A percentile compares a stretch with the other conserved stretches of the same genome.
Evolutionary conservation across 2,888 invertebrate species (phyloP).

Genomic region (Biston stratarius): DNA sequence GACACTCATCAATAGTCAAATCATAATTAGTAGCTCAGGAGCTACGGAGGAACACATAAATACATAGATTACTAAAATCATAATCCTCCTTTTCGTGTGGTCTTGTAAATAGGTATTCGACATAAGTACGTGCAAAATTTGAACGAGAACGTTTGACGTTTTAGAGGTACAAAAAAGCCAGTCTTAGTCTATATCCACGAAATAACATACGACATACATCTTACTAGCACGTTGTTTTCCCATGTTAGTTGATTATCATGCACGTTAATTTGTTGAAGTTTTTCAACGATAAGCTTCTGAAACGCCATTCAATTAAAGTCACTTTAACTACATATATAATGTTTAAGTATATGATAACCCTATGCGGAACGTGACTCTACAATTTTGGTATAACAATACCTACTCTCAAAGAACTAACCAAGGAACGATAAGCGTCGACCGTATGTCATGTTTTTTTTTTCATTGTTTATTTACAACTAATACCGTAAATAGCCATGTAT

Average conservation of each 20-base stretch:
- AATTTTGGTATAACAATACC: slow-evolving; percentile 12
- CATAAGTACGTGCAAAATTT: too few relatives aligned
- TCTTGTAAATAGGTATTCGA: too few relatives aligned
- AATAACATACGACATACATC: slow-evolving; percentile 1
- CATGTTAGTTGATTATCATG: slow-evolving; percentile 17
- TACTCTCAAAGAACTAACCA: slow-evolving; percentile 4
- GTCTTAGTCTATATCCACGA: neutral
- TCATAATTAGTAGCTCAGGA: too few relatives aligned
- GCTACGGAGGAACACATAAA: too few relatives aligned
- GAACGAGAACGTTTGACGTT: too few relatives aligned
- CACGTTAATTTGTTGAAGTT: slow-evolving; percentile 10
- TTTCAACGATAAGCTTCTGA: slow-evolving; percentile 21
- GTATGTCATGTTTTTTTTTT: slow-evolving; percentile 1
- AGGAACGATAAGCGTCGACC: slow-evolving; percentile 17
- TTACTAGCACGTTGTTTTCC: slow-evolving; percentile 18
- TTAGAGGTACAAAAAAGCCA: neutral
- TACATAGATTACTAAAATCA: too few relatives aligned
- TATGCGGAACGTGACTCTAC: slow-evolving; percentile 4
- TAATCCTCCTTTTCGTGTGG: too few relatives aligned
- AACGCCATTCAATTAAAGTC: slow-evolving; percentile 25
- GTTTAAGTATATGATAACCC: slow-evolving; percentile 27
- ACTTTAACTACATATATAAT: slow-evolving; percentile 12
- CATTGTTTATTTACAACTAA: slow-evolving; percentile 16
- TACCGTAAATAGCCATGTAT: slow-evolving; percentile 15
- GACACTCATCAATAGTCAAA: too few relatives aligned